phyloP scores from a whole-genome alignment of 2,888 invertebrate species.

The Achlya flavicornis region DNA sequence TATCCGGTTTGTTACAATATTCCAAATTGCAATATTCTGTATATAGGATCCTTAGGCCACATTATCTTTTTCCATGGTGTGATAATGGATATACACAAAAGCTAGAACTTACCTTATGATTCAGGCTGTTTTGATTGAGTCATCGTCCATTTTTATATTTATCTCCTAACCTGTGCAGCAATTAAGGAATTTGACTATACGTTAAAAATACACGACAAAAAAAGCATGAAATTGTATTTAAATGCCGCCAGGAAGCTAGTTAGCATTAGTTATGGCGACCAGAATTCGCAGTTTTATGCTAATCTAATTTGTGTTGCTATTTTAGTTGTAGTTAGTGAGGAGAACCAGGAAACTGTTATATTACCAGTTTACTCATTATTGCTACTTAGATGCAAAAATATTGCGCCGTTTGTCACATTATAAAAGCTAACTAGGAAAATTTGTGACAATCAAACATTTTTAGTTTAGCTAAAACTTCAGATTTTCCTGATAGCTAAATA shows the following conservation, averaged over 20 bases:
- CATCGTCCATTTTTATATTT: background rate
- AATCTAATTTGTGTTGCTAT: background rate
- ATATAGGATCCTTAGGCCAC: no score
- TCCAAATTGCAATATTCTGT: no score
- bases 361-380: background rate
- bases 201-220: background rate
- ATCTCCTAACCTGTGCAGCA: background rate
- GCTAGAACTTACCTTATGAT: no score
- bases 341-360: background rate
- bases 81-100: no score
- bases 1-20: no score
- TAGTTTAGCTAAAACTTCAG: no score
- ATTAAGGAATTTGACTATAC: background rate
- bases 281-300: background rate
- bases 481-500: no score
- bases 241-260: background rate
- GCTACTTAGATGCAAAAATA: no score
- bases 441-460: no score
- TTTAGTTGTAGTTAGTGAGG: background rate
- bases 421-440: no score
- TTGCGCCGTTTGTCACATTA: no score
- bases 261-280: background rate
- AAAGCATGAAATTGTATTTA: background rate
- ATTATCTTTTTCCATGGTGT: no score
- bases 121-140: background rate